These are phyloP conservation scores for Poecilia velifera DNA, from an alignment of 2,797 vertebrate species.

Conservation along the genomic window DNA sequence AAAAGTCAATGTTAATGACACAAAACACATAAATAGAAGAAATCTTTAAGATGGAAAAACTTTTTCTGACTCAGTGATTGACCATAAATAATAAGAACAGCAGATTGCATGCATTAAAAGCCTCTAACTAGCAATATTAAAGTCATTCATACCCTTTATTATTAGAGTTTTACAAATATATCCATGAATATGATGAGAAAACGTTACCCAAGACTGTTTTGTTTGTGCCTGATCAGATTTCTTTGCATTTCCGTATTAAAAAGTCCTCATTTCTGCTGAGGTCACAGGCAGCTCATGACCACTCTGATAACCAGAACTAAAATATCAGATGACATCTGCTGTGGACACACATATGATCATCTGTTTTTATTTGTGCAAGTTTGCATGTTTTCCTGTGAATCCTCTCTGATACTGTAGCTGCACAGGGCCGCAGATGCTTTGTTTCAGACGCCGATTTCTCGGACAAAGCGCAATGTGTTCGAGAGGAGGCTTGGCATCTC, in stretches of 20 bases:
- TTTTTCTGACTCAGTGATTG: background rate
- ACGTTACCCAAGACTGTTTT: background rate
- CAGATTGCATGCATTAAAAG: background rate
- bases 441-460: conserved; percentile 67
- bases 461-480: conserved; percentile 77
- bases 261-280: background rate
- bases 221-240: background rate
- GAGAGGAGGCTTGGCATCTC: conserved; percentile 71
- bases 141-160: background rate
- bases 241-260: background rate
- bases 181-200: background rate
- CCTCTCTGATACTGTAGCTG: conserved; percentile 56
- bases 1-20: background rate
- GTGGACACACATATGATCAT: conserved; percentile 25
- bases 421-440: conserved; percentile 64
- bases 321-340: conserved; percentile 20
- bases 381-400: conserved; percentile 33
- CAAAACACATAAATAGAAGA: background rate
- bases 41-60: background rate
- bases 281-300: background rate
- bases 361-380: conserved; percentile 31
- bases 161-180: background rate
- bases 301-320: conserved; percentile 13
- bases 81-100: background rate
- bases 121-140: background rate